Conservation (phyloP, 1,140 invertebrate genomes). For the Drosophila rufa region DNA sequence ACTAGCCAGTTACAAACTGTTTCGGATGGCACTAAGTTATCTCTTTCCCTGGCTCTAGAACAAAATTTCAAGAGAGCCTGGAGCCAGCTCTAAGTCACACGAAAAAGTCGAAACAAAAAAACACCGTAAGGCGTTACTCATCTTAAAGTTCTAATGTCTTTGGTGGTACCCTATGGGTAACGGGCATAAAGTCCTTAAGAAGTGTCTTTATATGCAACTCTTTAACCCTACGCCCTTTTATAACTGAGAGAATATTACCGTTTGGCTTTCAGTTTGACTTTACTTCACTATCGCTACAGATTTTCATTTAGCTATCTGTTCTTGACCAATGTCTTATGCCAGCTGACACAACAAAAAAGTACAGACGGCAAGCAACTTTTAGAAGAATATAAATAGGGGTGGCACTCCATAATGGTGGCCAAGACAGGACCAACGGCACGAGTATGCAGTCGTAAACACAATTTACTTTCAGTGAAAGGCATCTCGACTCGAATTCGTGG, state of each 20-base stretch:
- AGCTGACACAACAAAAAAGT: slow-evolving; percentile 8
- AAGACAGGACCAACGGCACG: neutral
- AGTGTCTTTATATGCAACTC: neutral
- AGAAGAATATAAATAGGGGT: slow-evolving; percentile 59
- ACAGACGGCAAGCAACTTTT: slow-evolving; percentile 9
- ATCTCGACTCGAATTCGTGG: slow-evolving; percentile 63
- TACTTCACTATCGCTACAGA: neutral
- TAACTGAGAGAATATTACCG: neutral
- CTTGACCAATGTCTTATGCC: slow-evolving; percentile 45
- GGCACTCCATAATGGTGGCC: slow-evolving; percentile 34
- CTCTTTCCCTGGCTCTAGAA: no score
- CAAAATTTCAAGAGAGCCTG: no score
- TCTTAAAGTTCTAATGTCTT: no score
- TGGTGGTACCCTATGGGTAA: no score
- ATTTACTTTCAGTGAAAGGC: slow-evolving; percentile 64
- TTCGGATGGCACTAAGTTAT: no score
- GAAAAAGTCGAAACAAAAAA: no score
- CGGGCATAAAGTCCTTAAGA: no score
- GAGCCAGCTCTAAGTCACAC: no score
- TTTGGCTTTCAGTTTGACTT: neutral
- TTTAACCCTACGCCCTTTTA: neutral
- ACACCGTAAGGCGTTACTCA: no score
- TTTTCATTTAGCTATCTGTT: neutral
- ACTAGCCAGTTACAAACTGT: no score
- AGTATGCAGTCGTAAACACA: slow-evolving; percentile 73